Base-by-base conservation (phyloP, 2,888 invertebrate genomes). In the Drosophila lacicola region DNA sequence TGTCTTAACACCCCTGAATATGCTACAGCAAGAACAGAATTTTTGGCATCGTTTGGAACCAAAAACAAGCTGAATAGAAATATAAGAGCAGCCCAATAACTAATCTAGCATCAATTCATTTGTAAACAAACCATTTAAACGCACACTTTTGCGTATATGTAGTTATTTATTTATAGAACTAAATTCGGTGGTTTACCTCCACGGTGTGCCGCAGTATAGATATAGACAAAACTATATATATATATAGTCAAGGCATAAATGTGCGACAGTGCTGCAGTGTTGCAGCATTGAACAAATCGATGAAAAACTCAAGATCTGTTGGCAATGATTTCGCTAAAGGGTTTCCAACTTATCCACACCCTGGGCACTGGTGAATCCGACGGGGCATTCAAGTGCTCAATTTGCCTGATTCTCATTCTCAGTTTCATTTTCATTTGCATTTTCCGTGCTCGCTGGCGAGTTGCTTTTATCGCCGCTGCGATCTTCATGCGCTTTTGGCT, bases 401-500 rank as follows among this genome's bases (percentile, higher is more conserved):
- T 88, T 88, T 80, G 82, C 80, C 62, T 75, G 81, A 74, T 65
- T 86, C 66, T 57, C 47, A 39, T 74, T 78, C 77, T 71, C 74
- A 74, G 70, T 80, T 77, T 47, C 67, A 61, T 61, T 56, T 68
- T 36, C 75, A 74, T 74, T 75, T 75, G 77, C 78, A 75, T 75
- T 73, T 74, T 58, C 42, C 67, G 50, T 47, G 29, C 29, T 50
- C 17, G 14, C 50, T 34, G 62, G 66, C 44, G 63, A 64, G 51
- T 62, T 65, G 45, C 60, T 51, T 47, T 69, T 90, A 90, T 90
- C 89, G 51, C 56, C 74, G 56, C 62, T 63, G 64, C 64, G 88
- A 88, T 90, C 90, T 88, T 90, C 90, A 89, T 86, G 90, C 86
- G 90, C 90, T 85, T 85, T 85, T 85, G 84, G 85, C 89, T 82